These are phyloP conservation scores for Saguinus midas DNA, from an alignment of 2,113 vertebrate species.

Conservation along the genomic window DNA sequence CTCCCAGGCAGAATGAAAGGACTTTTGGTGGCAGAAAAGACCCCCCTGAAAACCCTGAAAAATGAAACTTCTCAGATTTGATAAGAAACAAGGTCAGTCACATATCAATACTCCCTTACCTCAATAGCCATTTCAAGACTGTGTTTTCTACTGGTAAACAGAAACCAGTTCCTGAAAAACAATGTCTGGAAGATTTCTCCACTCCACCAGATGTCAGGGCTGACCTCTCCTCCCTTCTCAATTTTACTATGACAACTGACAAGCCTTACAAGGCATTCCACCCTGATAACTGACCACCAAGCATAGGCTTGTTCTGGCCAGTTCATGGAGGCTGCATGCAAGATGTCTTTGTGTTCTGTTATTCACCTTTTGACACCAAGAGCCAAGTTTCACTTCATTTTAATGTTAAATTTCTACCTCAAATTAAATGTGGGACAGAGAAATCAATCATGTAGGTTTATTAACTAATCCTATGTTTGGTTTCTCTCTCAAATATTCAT, in stretches of 20 bases:
- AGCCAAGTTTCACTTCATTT: not conserved
- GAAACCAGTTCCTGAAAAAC: not conserved
- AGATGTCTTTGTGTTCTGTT: not conserved
- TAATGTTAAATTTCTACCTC: not conserved
- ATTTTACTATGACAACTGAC: not conserved
- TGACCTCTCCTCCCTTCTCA: not conserved
- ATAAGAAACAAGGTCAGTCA: not conserved
- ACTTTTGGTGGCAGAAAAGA: not conserved
- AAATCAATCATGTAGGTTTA: not conserved
- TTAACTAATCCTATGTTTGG: not conserved
- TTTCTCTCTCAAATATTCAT: not conserved
- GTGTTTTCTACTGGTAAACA: not conserved
- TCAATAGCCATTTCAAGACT: not conserved
- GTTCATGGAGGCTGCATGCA: not conserved
- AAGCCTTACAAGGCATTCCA: not conserved
- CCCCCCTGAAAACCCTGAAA: not conserved
- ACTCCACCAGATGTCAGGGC: not conserved
- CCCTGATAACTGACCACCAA: not conserved
- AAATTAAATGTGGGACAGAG: not conserved
- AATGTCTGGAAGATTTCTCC: not conserved
- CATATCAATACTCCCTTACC: not conserved
- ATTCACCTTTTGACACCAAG: not conserved
- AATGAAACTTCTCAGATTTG: not conserved
- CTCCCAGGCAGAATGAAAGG: not conserved
- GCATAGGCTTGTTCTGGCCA: not conserved